Conservation (phyloP, 2,888 invertebrate species). For the Sarcophaga caerulescens region DNA sequence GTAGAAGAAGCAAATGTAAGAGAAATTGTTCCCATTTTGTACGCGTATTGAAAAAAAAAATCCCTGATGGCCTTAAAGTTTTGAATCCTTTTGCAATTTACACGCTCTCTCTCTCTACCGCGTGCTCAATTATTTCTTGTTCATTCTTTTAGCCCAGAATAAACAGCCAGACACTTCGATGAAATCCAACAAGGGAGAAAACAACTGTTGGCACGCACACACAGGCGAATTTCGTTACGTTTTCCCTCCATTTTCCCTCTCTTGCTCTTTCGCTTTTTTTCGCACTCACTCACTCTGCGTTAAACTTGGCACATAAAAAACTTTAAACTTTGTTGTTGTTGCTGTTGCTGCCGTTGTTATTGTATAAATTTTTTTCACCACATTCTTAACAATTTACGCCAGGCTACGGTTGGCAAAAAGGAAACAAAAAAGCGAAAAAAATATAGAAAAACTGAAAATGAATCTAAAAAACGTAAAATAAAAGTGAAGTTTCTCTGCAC, state of each 20-base stretch:
- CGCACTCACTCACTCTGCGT: not conserved
- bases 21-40: not conserved
- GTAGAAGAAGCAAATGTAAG: not conserved
- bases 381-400: slow-evolving; percentile 61
- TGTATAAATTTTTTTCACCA: slow-evolving; percentile 14
- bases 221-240: not conserved
- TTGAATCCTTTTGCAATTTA: not conserved
- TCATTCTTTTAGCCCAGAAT: not conserved
- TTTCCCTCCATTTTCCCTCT: not conserved
- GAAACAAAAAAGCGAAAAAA: not conserved
- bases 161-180: not conserved
- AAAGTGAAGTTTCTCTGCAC: not conserved
- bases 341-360: not conserved
- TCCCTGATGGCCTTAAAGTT: slow-evolving; percentile 45
- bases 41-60: not conserved
- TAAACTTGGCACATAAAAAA: slow-evolving; percentile 62
- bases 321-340: slow-evolving; percentile 21
- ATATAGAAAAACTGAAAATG: not conserved
- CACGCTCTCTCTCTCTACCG: not conserved
- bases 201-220: not conserved
- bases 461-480: not conserved
- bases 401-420: slow-evolving; percentile 37
- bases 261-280: slow-evolving; percentile 1
- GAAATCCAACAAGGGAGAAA: not conserved
- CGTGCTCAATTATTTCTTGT: not conserved